Evolutionary conservation across 1,140 invertebrate species (phyloP).

Genomic region (Lordiphosa stackelbergi): DNA sequence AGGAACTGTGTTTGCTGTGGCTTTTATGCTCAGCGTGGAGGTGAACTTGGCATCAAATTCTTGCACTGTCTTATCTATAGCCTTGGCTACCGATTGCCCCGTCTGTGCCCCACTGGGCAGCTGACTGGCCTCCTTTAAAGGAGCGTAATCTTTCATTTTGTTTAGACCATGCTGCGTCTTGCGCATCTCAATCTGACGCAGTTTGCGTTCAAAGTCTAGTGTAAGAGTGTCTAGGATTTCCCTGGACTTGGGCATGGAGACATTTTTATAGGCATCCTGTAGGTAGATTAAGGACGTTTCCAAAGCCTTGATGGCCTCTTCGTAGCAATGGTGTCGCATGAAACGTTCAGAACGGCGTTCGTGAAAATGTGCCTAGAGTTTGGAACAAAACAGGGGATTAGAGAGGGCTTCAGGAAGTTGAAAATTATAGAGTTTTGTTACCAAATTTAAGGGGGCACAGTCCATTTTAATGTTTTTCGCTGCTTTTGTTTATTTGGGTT

Average conservation of each 20-base stretch:
- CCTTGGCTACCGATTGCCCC: constrained; percentile 62
- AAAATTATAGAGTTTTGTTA: constrained; percentile 31
- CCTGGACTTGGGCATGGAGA: constrained; percentile 52
- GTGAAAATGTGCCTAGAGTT: constrained; percentile 65
- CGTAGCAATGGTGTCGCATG: constrained; percentile 62
- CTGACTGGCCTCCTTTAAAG: constrained; percentile 50
- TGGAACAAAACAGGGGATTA: background rate
- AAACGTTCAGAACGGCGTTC: constrained; percentile 69
- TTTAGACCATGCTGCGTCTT: constrained; percentile 62
- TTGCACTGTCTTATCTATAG: constrained; percentile 70
- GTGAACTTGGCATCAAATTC: constrained; percentile 70
- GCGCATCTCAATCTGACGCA: constrained; percentile 64
- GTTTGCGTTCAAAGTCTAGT: constrained; percentile 63
- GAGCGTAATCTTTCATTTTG: constrained; percentile 66
- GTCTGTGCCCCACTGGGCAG: constrained; percentile 46
- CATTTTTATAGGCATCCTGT: constrained; percentile 67
- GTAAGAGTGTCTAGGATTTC: constrained; percentile 63
- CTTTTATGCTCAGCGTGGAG: constrained; percentile 25
- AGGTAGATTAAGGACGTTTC: constrained; percentile 66
- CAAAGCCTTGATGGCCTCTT: constrained; percentile 68
- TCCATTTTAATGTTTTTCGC: too few species aligned
- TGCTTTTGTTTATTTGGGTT: too few species aligned
- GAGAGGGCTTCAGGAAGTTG: constrained; percentile 1
- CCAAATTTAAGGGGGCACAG: constrained; percentile 68
- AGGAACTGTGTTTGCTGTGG: constrained; percentile 1